Base-by-base conservation (phyloP, 2,888 invertebrate genomes). In the Diadegma fenestrale region DNA sequence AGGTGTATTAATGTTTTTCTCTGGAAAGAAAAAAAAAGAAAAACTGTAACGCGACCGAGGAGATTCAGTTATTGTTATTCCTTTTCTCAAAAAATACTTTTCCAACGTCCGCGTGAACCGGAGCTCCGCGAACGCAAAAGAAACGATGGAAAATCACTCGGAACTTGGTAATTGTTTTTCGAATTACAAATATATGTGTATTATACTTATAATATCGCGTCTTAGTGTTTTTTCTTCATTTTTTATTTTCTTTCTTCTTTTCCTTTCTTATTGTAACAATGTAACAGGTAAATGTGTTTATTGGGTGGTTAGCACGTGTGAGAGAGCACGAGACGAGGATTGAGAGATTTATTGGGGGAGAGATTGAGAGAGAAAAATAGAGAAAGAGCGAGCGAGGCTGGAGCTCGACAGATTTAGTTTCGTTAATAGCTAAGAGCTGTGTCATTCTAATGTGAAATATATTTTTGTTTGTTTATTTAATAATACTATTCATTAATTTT, bases 141-240 rank as follows among this genome's bases (percentile, higher is more conserved):
- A 64, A n/a, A 54, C 10, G 22, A 64, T 76, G 22, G 17, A 43
- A 54, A 80, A 58, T 41, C 37, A 26, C 84, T 81, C 84, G 83
- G 84, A 86, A 85, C 86, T 86, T 84, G 80, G 85, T 80, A 79
- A 86, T 80, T 87, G 84, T 88, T 88, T n/a, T 80, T 86, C 85
- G 87, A 90, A 89, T 89, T 90, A 90, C 89, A 90, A 91, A 92
- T 91, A 92, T 91, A 91, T 64, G 90, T 91, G 90, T 91, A 89
- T 88, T 89, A 88, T 89, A 90, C 88, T 90, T 90, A 89, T 91
- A 90, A 89, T 87, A 89, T 90, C 86, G 86, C 89, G 88, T 88
- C 82, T 86, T 87, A 77, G 69, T 64, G 78, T 58, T 26, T 58
- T 26, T 78, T 41, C 33, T 71, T 66, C 72, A 45, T 75, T 75